Evolutionary conservation across 30 jellyfish, hydroid and myxozoan species (phyloP).

Genomic region (Aurelia sp.): DNA sequence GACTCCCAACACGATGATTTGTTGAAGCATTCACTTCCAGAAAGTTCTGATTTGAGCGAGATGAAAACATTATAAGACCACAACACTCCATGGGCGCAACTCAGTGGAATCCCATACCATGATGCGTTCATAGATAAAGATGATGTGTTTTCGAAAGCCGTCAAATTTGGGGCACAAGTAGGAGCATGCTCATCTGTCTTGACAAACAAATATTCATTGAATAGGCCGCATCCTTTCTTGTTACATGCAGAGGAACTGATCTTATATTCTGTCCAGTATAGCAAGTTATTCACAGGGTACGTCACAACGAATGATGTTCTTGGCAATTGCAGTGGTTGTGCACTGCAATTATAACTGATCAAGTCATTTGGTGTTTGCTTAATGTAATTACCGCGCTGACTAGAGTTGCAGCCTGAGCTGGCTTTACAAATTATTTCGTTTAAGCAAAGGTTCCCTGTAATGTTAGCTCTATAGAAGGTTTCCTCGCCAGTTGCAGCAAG

Average conservation of each 20-base stretch:
- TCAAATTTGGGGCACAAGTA: constrained; percentile 56
- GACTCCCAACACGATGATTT: constrained; percentile 28
- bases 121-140: constrained; percentile 28
- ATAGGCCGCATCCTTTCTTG: constrained; percentile 66
- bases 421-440: neutral
- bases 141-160: constrained; percentile 23
- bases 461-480: constrained; percentile 15
- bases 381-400: too few relatives aligned
- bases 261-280: constrained; percentile 54
- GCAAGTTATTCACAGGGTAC: constrained; percentile 4
- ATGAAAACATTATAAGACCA: constrained; percentile 30
- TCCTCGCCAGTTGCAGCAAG: constrained; percentile 1
- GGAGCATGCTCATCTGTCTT: constrained; percentile 74
- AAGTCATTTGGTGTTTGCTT: too few relatives aligned
- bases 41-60: neutral
- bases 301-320: constrained; percentile 22
- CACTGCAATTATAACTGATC: constrained; percentile 12
- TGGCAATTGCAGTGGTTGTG: constrained; percentile 5
- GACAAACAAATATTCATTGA: neutral
- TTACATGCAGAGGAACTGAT: constrained; percentile 58
- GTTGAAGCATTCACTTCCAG: constrained; percentile 39
- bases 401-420: too few relatives aligned
- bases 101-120: constrained; percentile 36
- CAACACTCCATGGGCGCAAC: constrained; percentile 63
- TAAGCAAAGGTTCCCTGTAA: neutral